phyloP scores from a whole-genome alignment of 2,113 vertebrate species.

The Felis chaus region DNA sequence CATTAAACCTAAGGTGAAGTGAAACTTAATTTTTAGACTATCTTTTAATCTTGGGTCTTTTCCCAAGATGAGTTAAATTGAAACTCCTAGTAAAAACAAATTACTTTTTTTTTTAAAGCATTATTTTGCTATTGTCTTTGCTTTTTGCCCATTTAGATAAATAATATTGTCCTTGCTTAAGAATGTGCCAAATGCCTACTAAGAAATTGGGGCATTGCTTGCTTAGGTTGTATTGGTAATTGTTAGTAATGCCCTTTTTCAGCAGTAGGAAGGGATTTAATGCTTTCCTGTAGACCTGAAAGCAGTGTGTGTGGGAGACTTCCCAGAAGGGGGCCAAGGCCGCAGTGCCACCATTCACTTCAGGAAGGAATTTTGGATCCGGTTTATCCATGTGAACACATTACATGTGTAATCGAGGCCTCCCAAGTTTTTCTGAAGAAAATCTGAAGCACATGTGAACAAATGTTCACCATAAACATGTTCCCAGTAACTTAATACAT shows the following conservation, averaged over 20 bases:
- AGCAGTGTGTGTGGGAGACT: not conserved
- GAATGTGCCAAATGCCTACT: not conserved
- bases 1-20: conserved; percentile 94
- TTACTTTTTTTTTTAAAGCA: conserved; percentile 16
- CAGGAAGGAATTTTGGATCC: not conserved
- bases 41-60: not conserved
- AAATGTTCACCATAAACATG: not conserved
- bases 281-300: not conserved
- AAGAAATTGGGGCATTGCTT: not conserved
- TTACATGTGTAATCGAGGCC: not conserved
- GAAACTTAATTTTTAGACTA: not conserved
- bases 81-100: not conserved
- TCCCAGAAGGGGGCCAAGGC: not conserved
- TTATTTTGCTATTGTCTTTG: not conserved
- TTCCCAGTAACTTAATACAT: not conserved
- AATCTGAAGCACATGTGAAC: conserved; percentile 18
- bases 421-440: conserved; percentile 1
- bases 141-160: not conserved
- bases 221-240: not conserved
- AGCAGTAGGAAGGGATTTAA: not conserved
- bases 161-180: not conserved
- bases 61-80: not conserved
- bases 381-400: not conserved
- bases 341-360: not conserved
- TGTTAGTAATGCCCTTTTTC: not conserved